A percentile compares a stretch with the other conserved stretches of the same genome.
These are phyloP conservation scores for Trachymyrmex cornetzi DNA, from an alignment of 1,140 invertebrate species.

Conservation along the genomic window DNA sequence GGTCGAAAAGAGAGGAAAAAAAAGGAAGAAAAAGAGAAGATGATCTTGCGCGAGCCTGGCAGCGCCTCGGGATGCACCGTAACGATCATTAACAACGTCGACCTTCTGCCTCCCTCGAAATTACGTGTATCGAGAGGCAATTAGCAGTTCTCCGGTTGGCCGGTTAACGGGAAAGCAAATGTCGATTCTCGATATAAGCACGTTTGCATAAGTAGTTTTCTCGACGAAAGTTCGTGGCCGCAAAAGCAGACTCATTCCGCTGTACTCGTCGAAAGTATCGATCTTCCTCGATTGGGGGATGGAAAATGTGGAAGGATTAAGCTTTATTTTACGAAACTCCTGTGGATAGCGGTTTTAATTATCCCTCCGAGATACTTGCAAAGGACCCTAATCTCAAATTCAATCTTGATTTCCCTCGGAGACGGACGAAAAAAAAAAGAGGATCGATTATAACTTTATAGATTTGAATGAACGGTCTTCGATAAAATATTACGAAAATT, in stretches of 20 bases:
- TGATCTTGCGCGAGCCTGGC: conserved; percentile 23
- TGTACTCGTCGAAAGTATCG: conserved; percentile 21
- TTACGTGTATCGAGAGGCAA: conserved; percentile 59
- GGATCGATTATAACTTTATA: neutral
- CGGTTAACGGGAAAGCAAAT: conserved; percentile 55
- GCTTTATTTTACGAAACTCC: neutral
- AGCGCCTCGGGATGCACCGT: conserved; percentile 24
- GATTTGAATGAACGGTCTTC: neutral
- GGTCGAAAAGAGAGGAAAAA: neutral
- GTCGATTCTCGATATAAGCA: conserved; percentile 45
- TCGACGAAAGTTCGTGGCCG: conserved; percentile 1
- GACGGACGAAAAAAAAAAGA: neutral
- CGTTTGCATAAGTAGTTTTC: conserved; percentile 50
- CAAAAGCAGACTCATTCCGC: neutral
- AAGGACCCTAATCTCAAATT: neutral
- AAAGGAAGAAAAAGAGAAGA: neutral
- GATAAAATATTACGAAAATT: conserved; percentile 3
- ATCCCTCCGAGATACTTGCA: neutral
- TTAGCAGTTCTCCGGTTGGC: conserved; percentile 55
- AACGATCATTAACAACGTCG: conserved; percentile 44
- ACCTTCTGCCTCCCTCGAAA: conserved; percentile 56
- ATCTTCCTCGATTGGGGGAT: neutral
- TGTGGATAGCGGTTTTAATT: conserved; percentile 22
- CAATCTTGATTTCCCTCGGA: neutral
- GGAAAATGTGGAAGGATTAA: neutral